phyloP scores from a whole-genome alignment of 2,888 invertebrate genomes.

The Phlogophora meticulosa region DNA sequence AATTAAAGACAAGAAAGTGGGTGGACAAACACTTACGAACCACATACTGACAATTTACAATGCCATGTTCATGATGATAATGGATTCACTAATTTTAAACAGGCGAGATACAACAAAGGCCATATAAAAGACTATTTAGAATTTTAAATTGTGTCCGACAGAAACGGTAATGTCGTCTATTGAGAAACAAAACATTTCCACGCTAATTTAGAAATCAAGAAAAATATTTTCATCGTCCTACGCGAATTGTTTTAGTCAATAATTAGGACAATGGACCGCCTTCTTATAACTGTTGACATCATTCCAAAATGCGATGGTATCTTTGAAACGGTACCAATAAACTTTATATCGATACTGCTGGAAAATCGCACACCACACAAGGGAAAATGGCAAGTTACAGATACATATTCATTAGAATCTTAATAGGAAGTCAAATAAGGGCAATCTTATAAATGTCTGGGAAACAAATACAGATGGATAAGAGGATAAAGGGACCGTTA shows the following conservation, averaged over 20 bases:
- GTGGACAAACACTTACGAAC: conserved; percentile 52
- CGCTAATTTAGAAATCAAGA: conserved; percentile 29
- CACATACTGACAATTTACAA: conserved; percentile 61
- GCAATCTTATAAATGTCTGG: conserved; percentile 57
- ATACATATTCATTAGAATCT: conserved; percentile 61
- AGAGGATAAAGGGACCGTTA: conserved; percentile 67
- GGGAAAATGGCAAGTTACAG: conserved; percentile 44
- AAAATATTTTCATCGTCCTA: conserved; percentile 13
- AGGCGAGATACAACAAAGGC: conserved; percentile 25
- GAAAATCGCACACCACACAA: conserved; percentile 41
- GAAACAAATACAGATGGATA: conserved; percentile 63
- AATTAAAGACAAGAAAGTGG: conserved; percentile 54
- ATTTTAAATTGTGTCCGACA: conserved; percentile 36
- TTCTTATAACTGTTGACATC: conserved; percentile 23
- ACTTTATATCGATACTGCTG: conserved; percentile 27
- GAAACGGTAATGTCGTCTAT: conserved; percentile 21
- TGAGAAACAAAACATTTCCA: conserved; percentile 24
- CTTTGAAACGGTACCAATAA: conserved; percentile 30
- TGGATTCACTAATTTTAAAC: conserved; percentile 24
- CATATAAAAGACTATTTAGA: conserved; percentile 17
- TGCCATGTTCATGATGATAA: conserved; percentile 45
- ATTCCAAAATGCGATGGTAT: conserved; percentile 10
- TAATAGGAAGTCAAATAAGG: conserved; percentile 50
- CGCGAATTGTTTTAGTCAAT: conserved; percentile 8
- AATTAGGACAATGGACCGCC: conserved; percentile 10